Evolutionary conservation across 1,140 invertebrate species (phyloP), one percentile per base, ranked within the genome.

Genomic region (Danaus melanippus): DNA sequence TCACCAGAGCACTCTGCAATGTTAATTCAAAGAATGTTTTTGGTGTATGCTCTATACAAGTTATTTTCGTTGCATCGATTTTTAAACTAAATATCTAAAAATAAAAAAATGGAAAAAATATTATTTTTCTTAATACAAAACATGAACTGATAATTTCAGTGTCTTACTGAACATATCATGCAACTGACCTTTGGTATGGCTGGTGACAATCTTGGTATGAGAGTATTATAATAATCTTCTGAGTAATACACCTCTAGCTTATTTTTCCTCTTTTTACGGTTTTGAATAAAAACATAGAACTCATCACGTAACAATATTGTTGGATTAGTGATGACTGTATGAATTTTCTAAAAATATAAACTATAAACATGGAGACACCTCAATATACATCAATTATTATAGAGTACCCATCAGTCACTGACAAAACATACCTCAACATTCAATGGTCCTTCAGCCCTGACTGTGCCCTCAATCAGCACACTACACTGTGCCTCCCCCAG

Each of bases 361-460:
- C 21, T 56, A 61, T 10, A 32, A 50, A 56, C 7, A 32, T 32
- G 2, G 6, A 71, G 42, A 21, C 4, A n/a, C 1, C 11, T 46
- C 32, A 43, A 45, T 52, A 42, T 44, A 45, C 9, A 12, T 32
- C 4, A 4, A 32, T 0, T 32, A 32, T 32, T 17, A 50, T 50
- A 2, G 12, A 42, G 12, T n/a, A 32, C 11, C n/a, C 12, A 42
- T 42, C 9, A n/a, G 10, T 48, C 8, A 21, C 17, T 46, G 15
- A 15, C 5, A 46, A 12, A 54, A 53, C 63, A 43, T 84, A 94
- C 93, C 89, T 95, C 92, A 46, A 95, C 90, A 56, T 93, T 93
- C 39, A 95, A 83, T 44, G 93, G 92, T 9, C 92, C 92, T 64
- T 93, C 92, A 12, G 92, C 93, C 67, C 92, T 90, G 10, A 95